These are phyloP conservation scores for Anoplophora glabripennis DNA, from an alignment of 1,140 invertebrate genomes.

Conservation along the genomic window DNA sequence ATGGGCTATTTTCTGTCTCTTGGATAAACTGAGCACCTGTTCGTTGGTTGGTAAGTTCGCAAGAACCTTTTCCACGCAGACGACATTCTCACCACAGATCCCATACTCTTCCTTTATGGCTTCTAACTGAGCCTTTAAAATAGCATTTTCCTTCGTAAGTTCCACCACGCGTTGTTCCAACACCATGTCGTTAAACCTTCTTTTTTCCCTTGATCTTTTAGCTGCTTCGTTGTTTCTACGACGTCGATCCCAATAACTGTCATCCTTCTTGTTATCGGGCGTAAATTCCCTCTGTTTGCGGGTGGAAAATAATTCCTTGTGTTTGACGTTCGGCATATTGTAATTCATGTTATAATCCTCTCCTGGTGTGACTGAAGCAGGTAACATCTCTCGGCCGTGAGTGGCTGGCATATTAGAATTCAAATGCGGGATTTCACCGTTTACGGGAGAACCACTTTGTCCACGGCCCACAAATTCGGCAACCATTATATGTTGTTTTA, in stretches of 20 bases:
- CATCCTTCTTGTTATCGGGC: constrained; percentile 95
- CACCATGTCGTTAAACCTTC: constrained; percentile 95
- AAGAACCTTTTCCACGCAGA: constrained; percentile 83
- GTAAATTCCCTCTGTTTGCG: constrained; percentile 95
- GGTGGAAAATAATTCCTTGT: constrained; percentile 79
- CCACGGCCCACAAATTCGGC: constrained; percentile 76
- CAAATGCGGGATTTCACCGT: constrained; percentile 62
- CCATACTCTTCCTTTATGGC: constrained; percentile 93
- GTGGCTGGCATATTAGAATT: constrained; percentile 57
- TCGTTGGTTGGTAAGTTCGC: constrained; percentile 78
- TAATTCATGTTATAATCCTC: constrained; percentile 50
- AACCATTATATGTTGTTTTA: constrained; percentile 79
- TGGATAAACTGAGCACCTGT: constrained; percentile 76
- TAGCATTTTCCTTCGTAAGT: constrained; percentile 91
- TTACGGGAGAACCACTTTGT: constrained; percentile 64
- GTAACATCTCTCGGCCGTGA: constrained; percentile 48
- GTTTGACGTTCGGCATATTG: constrained; percentile 53
- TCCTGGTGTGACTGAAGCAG: constrained; percentile 42
- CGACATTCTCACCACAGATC: constrained; percentile 79
- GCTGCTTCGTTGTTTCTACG: constrained; percentile 94
- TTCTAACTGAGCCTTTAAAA: constrained; percentile 86
- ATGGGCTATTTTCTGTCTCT: constrained; percentile 68
- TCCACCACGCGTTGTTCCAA: constrained; percentile 91
- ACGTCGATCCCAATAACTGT: constrained; percentile 94
- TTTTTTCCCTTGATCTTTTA: constrained; percentile 92